Conservation (phyloP, 2,888 invertebrate species). For the Macaria liturata region DNA sequence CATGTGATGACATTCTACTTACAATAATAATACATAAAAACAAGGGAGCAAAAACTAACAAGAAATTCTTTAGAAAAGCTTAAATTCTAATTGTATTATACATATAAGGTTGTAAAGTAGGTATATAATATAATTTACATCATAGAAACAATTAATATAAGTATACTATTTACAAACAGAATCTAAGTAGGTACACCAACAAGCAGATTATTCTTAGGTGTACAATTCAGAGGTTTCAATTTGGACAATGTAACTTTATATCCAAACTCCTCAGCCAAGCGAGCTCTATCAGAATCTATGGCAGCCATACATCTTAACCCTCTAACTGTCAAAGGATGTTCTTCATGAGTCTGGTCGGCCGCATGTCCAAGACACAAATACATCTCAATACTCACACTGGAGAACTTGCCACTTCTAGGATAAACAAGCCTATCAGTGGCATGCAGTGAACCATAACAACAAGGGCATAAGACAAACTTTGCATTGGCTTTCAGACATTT, state of each 20-base stretch:
- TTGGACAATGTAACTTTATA: conserved; percentile 90
- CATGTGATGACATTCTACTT: no score
- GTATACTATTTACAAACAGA: no score
- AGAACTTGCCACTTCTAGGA: conserved; percentile 89
- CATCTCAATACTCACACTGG: conserved; percentile 78
- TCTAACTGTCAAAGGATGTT: conserved; percentile 87
- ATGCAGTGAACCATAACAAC: conserved; percentile 96
- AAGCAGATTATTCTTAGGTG: conserved; percentile 95
- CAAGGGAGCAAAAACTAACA: no score
- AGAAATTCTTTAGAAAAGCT: no score
- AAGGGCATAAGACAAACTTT: conserved; percentile 95
- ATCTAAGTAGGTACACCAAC: conserved; percentile 81
- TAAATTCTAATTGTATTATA: no score
- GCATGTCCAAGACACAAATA: conserved; percentile 94
- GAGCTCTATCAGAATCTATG: conserved; percentile 93
- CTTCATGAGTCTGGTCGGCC: conserved; percentile 95
- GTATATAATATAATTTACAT: no score
- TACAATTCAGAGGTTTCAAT: conserved; percentile 91
- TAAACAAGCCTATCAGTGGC: conserved; percentile 91
- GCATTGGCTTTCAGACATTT: conserved; percentile 90
- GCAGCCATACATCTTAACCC: conserved; percentile 94
- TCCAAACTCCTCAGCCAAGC: conserved; percentile 88
- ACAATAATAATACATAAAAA: no score
- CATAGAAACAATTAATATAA: no score
- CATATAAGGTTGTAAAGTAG: no score